phyloP scores from a whole-genome alignment of 2,113 vertebrate genomes.

The Entomyzon cyanotis region DNA sequence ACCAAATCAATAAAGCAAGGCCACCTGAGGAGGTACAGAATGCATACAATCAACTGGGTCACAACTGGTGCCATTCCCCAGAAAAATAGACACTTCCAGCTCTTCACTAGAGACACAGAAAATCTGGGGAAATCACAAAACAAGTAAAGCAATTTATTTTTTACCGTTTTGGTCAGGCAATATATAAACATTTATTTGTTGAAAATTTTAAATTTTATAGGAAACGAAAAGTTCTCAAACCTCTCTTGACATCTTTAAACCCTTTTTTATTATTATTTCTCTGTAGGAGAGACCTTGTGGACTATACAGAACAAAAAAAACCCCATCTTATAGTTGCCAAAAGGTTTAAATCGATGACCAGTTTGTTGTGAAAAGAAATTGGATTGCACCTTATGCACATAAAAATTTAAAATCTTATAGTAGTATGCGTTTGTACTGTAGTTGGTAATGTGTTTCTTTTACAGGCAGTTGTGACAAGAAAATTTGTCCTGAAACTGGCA shows the following conservation, averaged over 20 bases:
- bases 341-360: slow-evolving; percentile 3
- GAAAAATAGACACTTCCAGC: neutral
- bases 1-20: slow-evolving; percentile 64
- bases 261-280: slow-evolving; percentile 58
- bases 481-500: neutral
- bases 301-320: neutral
- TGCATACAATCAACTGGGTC: slow-evolving; percentile 8
- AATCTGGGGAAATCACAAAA: slow-evolving; percentile 44
- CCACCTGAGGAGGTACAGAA: slow-evolving; percentile 17
- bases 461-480: slow-evolving; percentile 30
- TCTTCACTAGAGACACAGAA: slow-evolving; percentile 19
- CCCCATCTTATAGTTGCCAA: neutral
- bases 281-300: slow-evolving; percentile 4
- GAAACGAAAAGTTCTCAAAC: slow-evolving; percentile 2
- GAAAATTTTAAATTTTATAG: slow-evolving; percentile 71
- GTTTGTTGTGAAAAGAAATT: slow-evolving; percentile 33
- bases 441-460: slow-evolving; percentile 40
- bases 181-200: slow-evolving; percentile 65
- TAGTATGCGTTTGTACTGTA: slow-evolving; percentile 12
- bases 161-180: slow-evolving; percentile 68
- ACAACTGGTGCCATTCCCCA: slow-evolving; percentile 20
- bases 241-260: slow-evolving; percentile 5
- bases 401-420: slow-evolving; percentile 33
- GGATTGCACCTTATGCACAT: neutral
- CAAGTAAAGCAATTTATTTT: slow-evolving; percentile 70